Percentiles rank a stretch among this genome's conserved stretches.
phyloP scores from a whole-genome alignment of 1,140 invertebrate genomes.

The Ganaspis sp. region DNA sequence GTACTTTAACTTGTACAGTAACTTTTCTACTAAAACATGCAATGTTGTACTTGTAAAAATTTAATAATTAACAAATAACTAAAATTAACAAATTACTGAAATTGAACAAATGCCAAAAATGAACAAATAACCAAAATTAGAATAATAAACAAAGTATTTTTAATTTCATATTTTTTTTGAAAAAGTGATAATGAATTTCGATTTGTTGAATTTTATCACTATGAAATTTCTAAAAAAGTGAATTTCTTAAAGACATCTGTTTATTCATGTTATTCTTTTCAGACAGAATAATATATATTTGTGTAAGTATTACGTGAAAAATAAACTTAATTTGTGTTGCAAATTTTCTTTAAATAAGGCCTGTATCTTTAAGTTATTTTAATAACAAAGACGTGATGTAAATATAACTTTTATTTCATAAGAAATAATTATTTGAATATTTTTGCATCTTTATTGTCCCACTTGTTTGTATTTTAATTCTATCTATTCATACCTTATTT shows the following conservation, averaged over 20 bases:
- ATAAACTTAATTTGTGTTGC: background rate
- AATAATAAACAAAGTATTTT: too few species aligned
- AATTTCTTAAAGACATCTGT: background rate
- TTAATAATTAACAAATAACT: too few species aligned
- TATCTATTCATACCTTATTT: too few species aligned
- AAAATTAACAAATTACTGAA: too few species aligned
- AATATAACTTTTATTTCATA: background rate
- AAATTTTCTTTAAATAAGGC: background rate
- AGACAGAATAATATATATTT: background rate
- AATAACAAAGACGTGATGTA: background rate
- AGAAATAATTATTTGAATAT: background rate
- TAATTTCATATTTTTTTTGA: too few species aligned
- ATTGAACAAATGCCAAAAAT: too few species aligned
- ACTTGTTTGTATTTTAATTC: background rate
- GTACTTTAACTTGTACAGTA: too few species aligned
- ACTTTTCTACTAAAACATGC: too few species aligned
- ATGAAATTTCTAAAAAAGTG: background rate
- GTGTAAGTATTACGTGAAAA: background rate
- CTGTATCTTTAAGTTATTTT: background rate
- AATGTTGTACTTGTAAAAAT: too few species aligned
- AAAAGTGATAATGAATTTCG: too few species aligned
- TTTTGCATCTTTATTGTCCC: background rate
- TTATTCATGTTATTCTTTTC: background rate
- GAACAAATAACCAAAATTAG: too few species aligned
- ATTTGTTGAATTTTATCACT: too few species aligned